Conservation (phyloP, 2,113 vertebrate species). For the Paralichthys olivaceus region DNA sequence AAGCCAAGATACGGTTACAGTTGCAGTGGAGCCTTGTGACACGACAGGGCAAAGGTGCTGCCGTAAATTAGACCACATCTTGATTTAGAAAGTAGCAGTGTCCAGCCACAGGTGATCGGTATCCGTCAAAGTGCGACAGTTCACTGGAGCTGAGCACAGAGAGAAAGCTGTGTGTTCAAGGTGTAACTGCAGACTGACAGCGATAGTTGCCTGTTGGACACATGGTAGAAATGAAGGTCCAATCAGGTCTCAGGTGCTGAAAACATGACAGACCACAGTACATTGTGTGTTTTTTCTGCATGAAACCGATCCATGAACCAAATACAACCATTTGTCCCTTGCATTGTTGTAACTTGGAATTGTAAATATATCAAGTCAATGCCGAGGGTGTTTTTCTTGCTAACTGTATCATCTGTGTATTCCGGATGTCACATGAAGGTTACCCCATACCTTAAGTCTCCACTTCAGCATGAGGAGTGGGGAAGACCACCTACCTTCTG, state of each 20-base stretch:
- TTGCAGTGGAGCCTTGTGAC: background rate
- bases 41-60: conserved; percentile 10
- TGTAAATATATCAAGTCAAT: background rate
- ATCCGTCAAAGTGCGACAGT: background rate
- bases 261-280: background rate
- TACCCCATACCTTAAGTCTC: too few relatives aligned
- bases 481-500: too few relatives aligned
- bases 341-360: background rate
- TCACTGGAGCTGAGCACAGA: background rate
- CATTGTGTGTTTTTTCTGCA: background rate
- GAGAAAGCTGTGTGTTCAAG: background rate
- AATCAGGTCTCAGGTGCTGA: background rate
- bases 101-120: background rate
- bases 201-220: background rate
- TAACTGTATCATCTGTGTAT: background rate
- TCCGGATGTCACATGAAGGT: too few relatives aligned
- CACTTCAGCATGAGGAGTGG: too few relatives aligned
- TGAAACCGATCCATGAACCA: conserved; percentile 11
- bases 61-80: background rate
- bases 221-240: background rate
- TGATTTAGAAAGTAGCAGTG: background rate
- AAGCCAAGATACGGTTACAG: conserved; percentile 12
- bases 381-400: background rate
- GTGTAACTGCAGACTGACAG: background rate
- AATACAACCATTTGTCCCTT: background rate